These are phyloP conservation scores for Xerus rutilus DNA, from an alignment of 2,797 vertebrate genomes.

Conservation along the genomic window DNA sequence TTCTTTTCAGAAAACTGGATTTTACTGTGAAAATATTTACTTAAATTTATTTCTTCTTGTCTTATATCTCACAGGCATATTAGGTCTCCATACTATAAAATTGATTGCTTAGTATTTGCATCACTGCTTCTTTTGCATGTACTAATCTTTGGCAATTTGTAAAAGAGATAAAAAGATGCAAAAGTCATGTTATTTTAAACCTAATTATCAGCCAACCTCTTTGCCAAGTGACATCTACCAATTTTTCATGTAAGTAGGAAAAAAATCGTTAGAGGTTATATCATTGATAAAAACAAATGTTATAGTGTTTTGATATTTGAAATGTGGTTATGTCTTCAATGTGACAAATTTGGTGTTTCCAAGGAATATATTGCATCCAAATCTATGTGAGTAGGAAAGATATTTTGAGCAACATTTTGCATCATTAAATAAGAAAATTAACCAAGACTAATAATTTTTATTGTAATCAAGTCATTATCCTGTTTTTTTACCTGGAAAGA, in stretches of 20 bases:
- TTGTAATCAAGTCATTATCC: background rate
- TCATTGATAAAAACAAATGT: background rate
- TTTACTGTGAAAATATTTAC: slow-evolving; percentile 22
- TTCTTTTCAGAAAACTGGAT: slow-evolving; percentile 25
- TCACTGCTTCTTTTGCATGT: background rate
- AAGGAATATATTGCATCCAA: background rate
- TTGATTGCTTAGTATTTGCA: background rate
- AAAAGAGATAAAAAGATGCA: slow-evolving; percentile 10
- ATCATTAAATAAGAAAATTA: slow-evolving; percentile 20
- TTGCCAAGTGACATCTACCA: background rate
- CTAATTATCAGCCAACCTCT: background rate
- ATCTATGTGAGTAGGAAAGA: background rate
- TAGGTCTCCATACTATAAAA: slow-evolving; percentile 37
- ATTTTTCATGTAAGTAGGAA: slow-evolving; percentile 32
- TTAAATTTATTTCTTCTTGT: slow-evolving; percentile 20
- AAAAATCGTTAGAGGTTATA: background rate
- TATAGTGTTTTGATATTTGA: background rate
- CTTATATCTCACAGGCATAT: slow-evolving; percentile 23
- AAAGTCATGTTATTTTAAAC: slow-evolving; percentile 19
- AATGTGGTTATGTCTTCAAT: background rate
- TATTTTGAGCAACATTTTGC: background rate
- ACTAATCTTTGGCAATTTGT: background rate
- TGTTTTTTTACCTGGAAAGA: background rate
- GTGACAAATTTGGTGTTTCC: background rate
- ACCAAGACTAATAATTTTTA: background rate